A percentile compares a stretch with the other conserved stretches of the same genome.
Conservation (phyloP, 2,888 invertebrate genomes). For the Acanthacorydalis orientalis region DNA sequence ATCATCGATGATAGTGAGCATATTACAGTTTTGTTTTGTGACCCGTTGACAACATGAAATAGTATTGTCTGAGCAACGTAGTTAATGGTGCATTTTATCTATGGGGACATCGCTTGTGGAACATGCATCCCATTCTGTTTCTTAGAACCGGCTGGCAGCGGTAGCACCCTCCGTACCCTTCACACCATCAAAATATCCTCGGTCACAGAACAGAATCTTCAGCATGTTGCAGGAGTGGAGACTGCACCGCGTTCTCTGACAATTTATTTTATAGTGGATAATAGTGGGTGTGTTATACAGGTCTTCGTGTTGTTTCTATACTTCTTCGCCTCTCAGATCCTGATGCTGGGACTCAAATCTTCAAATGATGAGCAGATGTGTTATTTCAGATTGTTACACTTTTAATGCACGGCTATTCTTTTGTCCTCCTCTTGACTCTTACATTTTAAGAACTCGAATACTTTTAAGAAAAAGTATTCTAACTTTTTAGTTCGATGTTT, state of each 20-base stretch:
- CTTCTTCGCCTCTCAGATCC: too few species aligned
- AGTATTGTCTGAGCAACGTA: conserved; percentile 4
- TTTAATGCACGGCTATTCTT: too few species aligned
- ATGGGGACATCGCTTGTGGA: conserved; percentile 2
- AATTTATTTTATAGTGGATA: background rate
- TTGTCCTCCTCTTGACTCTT: too few species aligned
- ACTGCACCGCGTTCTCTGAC: background rate
- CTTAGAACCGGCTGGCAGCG: background rate
- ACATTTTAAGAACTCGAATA: too few species aligned
- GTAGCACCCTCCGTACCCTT: background rate
- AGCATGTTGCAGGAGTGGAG: background rate
- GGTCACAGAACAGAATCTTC: too few species aligned
- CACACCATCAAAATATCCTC: too few species aligned
- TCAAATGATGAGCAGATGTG: too few species aligned
- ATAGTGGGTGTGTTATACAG: background rate
- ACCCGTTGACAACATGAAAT: conserved; percentile 4
- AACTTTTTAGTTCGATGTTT: too few species aligned
- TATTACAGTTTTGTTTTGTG: background rate
- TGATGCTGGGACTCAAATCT: too few species aligned
- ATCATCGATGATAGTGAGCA: background rate
- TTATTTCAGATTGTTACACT: too few species aligned
- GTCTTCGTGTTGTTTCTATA: too few species aligned
- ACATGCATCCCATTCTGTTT: background rate
- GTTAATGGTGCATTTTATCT: conserved; percentile 1
- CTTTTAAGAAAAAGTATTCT: too few species aligned